Base-by-base conservation (phyloP, 2,888 invertebrate species). In the Hirtodrosophila duncani region DNA sequence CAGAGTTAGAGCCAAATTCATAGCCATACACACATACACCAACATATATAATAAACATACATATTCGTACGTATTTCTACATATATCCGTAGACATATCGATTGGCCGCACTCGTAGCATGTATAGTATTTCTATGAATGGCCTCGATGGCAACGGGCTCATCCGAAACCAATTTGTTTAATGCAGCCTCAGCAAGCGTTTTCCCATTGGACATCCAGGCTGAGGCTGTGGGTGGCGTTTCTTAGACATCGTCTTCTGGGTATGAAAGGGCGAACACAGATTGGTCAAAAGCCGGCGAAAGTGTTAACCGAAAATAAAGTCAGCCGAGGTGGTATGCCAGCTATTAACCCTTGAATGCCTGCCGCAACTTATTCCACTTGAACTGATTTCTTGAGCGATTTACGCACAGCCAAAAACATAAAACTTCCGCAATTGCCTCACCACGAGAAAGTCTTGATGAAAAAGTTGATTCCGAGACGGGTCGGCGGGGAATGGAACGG, bases 321-420 rank as follows among this genome's bases (percentile, higher is more conserved):
- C 66, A 46, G 63, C 41, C 56, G 17, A 26, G 18, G n/a, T n/a
- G n/a, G n/a, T n/a, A 10, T 18, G 20, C 11, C 13, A 29, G 44
- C 39, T 10, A 34, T 42, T 48, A 56, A 48, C 46, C 49, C 53
- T 46, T 52, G 42, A 56, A 33, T 65, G 57, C 60, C 43, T 36
- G 39, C 81, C 81, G 57, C 75, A 81, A 81, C 70, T 75, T 75
- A 81, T 74, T 81, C 78, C 75, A 75, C 79, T 80, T 80, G 74
- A 74, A 67, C 51, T 78, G 69, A 68, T 80, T 80, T 63, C 81
- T 77, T 77, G 78, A 77, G 78, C 81, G 74, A 80, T 74, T 80
- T 74, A 80, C 78, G 74, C 69, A 72, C 80, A 80, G 62, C 50
- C 62, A 71, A 80, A 79, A 79, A 80, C 72, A 79, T 71, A 71